These are phyloP conservation scores for Drosophila aff. DNA, from an alignment of 1,140 invertebrate species.

Conservation along the genomic window DNA sequence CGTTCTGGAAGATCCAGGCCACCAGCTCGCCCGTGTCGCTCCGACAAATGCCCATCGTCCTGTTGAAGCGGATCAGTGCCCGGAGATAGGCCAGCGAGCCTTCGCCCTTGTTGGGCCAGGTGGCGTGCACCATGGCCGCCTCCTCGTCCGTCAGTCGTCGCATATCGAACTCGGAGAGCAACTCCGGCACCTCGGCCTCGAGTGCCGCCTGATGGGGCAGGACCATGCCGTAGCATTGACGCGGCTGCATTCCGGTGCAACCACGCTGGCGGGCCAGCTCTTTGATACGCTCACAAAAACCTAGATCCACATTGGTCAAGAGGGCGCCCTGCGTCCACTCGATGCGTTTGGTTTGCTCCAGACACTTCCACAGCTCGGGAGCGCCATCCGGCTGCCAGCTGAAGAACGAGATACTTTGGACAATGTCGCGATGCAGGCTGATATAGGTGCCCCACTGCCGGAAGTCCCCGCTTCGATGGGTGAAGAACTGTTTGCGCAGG, in stretches of 20 bases:
- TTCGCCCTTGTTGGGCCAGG: slow-evolving; percentile 76
- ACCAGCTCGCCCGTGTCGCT: slow-evolving; percentile 61
- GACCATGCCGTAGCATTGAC: slow-evolving; percentile 63
- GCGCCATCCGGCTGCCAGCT: slow-evolving; percentile 59
- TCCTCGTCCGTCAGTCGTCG: slow-evolving; percentile 47
- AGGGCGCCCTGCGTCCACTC: slow-evolving; percentile 69
- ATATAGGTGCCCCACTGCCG: slow-evolving; percentile 72
- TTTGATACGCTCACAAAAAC: slow-evolving; percentile 51
- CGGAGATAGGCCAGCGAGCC: slow-evolving; percentile 68
- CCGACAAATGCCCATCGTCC: slow-evolving; percentile 59
- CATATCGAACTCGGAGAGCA: slow-evolving; percentile 64
- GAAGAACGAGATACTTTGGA: slow-evolving; percentile 76
- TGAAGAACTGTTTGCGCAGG: slow-evolving; percentile 72
- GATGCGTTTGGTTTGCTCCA: slow-evolving; percentile 64
- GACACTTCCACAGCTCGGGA: slow-evolving; percentile 61
- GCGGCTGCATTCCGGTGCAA: slow-evolving; percentile 42
- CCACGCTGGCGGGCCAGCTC: slow-evolving; percentile 39
- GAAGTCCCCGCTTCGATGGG: slow-evolving; percentile 63
- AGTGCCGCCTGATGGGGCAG: slow-evolving; percentile 37
- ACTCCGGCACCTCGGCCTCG: slow-evolving; percentile 33
- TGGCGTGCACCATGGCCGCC: slow-evolving; percentile 55
- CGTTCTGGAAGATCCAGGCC: slow-evolving; percentile 80
- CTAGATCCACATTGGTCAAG: slow-evolving; percentile 67
- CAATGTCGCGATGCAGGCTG: slow-evolving; percentile 69
- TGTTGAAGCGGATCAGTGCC: slow-evolving; percentile 61